These are phyloP conservation scores for Druceiella hillmani DNA, from an alignment of 2,888 invertebrate genomes.

Conservation along the genomic window DNA sequence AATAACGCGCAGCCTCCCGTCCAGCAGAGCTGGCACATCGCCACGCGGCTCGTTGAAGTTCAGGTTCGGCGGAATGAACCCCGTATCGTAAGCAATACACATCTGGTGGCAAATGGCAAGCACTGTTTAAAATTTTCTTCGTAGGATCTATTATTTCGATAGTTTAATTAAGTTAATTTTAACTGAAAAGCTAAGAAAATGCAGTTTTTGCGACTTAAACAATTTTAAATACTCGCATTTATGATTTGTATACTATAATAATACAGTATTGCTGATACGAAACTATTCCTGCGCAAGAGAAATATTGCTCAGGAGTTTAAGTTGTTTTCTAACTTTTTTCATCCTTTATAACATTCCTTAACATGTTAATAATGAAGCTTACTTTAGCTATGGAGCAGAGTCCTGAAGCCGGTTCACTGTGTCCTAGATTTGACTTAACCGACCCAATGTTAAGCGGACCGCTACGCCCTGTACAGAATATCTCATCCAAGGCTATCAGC, in stretches of 20 bases:
- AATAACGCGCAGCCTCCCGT: slow-evolving; percentile 65
- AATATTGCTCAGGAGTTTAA: too few relatives aligned
- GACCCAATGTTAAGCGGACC: slow-evolving; percentile 81
- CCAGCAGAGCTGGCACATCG: slow-evolving; percentile 54
- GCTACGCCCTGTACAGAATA: slow-evolving; percentile 69
- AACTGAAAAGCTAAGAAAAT: too few relatives aligned
- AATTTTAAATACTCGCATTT: too few relatives aligned
- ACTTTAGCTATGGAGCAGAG: slow-evolving; percentile 80
- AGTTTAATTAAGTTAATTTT: too few relatives aligned
- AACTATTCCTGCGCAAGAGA: too few relatives aligned
- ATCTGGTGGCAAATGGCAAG: slow-evolving; percentile 41
- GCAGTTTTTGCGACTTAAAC: too few relatives aligned
- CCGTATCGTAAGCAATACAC: slow-evolving; percentile 74
- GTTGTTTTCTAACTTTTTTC: too few relatives aligned
- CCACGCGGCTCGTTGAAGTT: slow-evolving; percentile 63
- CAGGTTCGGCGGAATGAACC: slow-evolving; percentile 79
- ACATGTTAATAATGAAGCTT: slow-evolving; percentile 15
- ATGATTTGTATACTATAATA: background rate
- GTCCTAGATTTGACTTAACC: slow-evolving; percentile 92
- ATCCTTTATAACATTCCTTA: too few relatives aligned
- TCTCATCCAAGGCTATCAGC: slow-evolving; percentile 72
- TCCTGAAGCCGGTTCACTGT: slow-evolving; percentile 83
- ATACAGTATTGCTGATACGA: background rate
- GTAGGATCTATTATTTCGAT: slow-evolving; percentile 2
- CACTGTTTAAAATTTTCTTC: background rate